Evolutionary conservation across 2,113 vertebrate genomes (phyloP).

Genomic region (Anguilla japonica): DNA sequence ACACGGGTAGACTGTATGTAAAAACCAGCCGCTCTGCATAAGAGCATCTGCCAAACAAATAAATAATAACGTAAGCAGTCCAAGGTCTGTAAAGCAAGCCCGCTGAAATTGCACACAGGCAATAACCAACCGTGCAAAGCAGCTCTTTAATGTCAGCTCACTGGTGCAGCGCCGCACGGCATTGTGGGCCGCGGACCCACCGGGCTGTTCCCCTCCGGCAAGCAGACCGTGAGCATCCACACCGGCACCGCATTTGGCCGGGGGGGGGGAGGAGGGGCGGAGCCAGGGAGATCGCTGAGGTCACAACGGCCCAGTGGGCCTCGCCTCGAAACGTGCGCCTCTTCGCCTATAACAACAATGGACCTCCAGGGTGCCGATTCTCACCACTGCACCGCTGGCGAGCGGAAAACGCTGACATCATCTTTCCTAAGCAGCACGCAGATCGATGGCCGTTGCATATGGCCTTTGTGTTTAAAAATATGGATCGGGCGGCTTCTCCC

Average conservation of each 20-base stretch:
- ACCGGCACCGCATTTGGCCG: too few species aligned
- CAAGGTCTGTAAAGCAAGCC: not conserved
- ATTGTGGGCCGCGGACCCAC: too few species aligned
- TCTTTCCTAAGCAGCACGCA: not conserved
- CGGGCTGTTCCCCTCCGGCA: not conserved
- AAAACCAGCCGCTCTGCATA: not conserved
- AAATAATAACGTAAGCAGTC: not conserved
- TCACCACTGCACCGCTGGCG: too few species aligned
- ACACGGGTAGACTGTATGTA: not conserved
- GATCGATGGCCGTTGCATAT: not conserved
- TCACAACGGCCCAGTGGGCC: not conserved
- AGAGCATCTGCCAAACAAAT: not conserved
- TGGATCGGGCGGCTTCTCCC: not conserved
- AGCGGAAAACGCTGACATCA: not conserved
- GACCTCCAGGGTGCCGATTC: not conserved
- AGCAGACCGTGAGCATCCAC: not conserved
- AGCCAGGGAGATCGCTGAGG: too few species aligned
- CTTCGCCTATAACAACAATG: not conserved
- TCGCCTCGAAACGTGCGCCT: not conserved
- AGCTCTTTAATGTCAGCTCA: not conserved
- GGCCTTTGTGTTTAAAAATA: not conserved
- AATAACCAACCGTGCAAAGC: not conserved
- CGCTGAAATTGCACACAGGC: not conserved
- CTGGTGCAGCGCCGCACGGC: too few species aligned
- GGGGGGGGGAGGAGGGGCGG: too few species aligned